Evolutionary conservation across 2,797 vertebrate species (phyloP).

Genomic region (Propithecus perrieri): DNA sequence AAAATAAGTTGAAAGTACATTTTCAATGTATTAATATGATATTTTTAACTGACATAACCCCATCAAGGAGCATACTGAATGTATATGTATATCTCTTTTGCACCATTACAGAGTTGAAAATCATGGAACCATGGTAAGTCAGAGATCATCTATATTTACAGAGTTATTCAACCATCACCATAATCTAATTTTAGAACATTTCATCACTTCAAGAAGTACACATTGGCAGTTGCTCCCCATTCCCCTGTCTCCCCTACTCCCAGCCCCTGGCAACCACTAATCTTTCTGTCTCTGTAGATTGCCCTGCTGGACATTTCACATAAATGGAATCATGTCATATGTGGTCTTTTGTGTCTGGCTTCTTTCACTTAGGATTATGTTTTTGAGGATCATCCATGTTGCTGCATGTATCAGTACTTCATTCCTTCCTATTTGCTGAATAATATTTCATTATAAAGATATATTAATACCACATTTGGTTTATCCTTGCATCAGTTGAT

Average conservation of each 20-base stretch:
- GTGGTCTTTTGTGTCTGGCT: not conserved
- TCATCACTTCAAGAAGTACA: not conserved
- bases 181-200: conserved; percentile 7
- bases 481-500: not conserved
- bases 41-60: not conserved
- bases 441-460: not conserved
- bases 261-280: not conserved
- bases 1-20: not conserved
- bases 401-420: not conserved
- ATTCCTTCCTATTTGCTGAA: not conserved
- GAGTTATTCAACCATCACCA: not conserved
- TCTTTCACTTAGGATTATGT: not conserved
- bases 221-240: not conserved
- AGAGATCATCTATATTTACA: not conserved
- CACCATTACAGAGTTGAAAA: not conserved
- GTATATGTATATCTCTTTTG: not conserved
- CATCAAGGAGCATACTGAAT: not conserved
- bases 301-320: not conserved
- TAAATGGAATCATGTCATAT: not conserved
- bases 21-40: not conserved
- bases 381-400: not conserved
- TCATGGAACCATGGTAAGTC: not conserved
- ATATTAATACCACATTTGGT: not conserved
- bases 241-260: not conserved
- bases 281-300: not conserved